Evolutionary conservation across 2,888 invertebrate species (phyloP), one percentile per base, ranked within the genome.

Genomic region (Elegia similella): DNA sequence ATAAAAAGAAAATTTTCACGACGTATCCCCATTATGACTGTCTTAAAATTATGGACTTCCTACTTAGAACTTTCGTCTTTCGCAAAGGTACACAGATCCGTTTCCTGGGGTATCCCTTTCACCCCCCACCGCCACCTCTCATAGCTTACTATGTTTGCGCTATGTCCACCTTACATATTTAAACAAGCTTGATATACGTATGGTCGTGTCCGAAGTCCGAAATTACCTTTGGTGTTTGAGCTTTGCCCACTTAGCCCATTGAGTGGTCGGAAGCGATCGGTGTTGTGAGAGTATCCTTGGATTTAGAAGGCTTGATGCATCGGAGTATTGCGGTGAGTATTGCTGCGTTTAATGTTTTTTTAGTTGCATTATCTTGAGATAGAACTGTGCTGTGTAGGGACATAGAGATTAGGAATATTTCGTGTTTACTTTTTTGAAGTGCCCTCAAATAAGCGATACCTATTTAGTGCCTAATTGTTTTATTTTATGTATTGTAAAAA

Each of bases 21-120:
- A 10, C 56, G 29, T 59, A 60, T 81, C 80, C 76, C 73, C 56
- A 46, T 70, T 76, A 75, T 67, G 16, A 69, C 71, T 59, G 58
- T 34, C 77, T 55, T 59, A 58, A 61, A 65, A 58, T 62, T 66
- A 67, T 65, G 65, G 63, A 83, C 82, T 86, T 84, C 82, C 82
- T 82, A 82, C 76, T 83, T 84, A 88, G 86, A 86, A 86, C 78
- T 86, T 88, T 88, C 79, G 81, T 75, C 82, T 86, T 84, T 86
- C 78, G 77, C 72, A 78, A 78, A 79, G 73, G 72, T 69, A 72
- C 69, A 81, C 70, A 81, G 75, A 80, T 78, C 76, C 73, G 80
- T 86, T 89, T 89, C 87, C 86, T 88, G 84, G 77, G 84, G 66
- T 78, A 75, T 74, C 80, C 83, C 83, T 55, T 54, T 55, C 34